Conservation (phyloP, 2,888 invertebrate genomes). For the Caenorhabditis virilis region DNA sequence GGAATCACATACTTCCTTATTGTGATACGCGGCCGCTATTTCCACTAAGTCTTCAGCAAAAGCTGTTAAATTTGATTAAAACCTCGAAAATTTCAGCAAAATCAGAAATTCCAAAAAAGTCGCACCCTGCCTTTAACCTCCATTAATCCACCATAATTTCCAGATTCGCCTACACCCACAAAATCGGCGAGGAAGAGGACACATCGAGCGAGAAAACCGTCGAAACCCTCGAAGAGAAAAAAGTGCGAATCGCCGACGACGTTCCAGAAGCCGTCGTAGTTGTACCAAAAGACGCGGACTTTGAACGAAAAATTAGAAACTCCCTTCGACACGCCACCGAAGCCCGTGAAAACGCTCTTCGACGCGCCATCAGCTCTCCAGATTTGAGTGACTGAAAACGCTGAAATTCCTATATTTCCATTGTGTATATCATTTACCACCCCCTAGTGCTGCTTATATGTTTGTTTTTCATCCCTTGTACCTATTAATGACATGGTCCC, state of each 20-base stretch:
- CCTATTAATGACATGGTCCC: neutral
- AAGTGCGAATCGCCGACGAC: too few species aligned
- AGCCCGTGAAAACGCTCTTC: slow-evolving; percentile 22
- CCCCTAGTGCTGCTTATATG: too few species aligned
- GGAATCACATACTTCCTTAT: too few species aligned
- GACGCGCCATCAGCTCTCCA: slow-evolving; percentile 38
- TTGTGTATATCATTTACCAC: too few species aligned
- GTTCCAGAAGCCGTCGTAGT: neutral
- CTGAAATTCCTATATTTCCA: too few species aligned
- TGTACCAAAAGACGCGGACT: slow-evolving; percentile 17
- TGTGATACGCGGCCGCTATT: too few species aligned
- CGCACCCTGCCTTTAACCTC: too few species aligned
- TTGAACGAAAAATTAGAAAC: slow-evolving; percentile 30
- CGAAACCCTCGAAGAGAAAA: slow-evolving; percentile 22
- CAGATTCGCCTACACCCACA: slow-evolving; percentile 58
- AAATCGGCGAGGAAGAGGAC: slow-evolving; percentile 53
- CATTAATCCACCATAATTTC: too few species aligned
- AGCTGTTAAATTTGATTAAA: too few species aligned
- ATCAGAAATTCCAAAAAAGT: too few species aligned
- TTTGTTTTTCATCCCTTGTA: neutral
- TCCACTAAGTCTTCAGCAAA: too few species aligned
- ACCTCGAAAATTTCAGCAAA: too few species aligned
- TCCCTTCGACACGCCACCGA: slow-evolving; percentile 25
- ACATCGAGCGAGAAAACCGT: slow-evolving; percentile 48
- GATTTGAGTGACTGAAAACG: slow-evolving; percentile 10